These are phyloP conservation scores for Alfaro cultratus DNA, from an alignment of 2,797 vertebrate species.

Conservation along the genomic window DNA sequence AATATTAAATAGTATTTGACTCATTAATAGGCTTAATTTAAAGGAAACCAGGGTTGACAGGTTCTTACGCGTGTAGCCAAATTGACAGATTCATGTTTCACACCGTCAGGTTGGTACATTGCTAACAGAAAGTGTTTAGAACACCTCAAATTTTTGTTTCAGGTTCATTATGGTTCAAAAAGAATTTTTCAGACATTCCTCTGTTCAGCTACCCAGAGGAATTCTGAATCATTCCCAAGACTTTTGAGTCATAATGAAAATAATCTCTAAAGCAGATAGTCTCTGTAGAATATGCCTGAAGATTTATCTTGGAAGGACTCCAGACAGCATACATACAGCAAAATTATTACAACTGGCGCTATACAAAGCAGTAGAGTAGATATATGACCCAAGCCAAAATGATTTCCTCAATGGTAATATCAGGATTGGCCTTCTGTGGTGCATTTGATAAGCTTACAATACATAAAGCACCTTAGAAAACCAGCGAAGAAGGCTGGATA, in stretches of 20 bases:
- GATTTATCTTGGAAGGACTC: background rate
- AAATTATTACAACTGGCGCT: background rate
- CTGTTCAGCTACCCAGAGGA: background rate
- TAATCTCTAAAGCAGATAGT: background rate
- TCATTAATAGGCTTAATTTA: constrained; percentile 17
- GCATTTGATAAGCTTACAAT: no score
- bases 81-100: background rate
- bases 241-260: background rate
- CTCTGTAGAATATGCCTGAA: background rate
- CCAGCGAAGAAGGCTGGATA: no score
- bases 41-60: background rate
- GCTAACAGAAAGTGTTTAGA: background rate
- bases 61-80: background rate
- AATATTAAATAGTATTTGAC: constrained; percentile 39
- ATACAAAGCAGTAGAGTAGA: no score
- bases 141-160: background rate
- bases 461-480: no score
- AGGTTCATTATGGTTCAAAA: background rate
- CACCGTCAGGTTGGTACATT: background rate
- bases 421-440: no score
- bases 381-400: no score
- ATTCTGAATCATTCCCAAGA: background rate
- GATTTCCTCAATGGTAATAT: no score
- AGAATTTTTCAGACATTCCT: background rate
- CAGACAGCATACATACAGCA: background rate